Conservation (phyloP, 1,140 invertebrate genomes). For the Notospermus geniculatus region DNA sequence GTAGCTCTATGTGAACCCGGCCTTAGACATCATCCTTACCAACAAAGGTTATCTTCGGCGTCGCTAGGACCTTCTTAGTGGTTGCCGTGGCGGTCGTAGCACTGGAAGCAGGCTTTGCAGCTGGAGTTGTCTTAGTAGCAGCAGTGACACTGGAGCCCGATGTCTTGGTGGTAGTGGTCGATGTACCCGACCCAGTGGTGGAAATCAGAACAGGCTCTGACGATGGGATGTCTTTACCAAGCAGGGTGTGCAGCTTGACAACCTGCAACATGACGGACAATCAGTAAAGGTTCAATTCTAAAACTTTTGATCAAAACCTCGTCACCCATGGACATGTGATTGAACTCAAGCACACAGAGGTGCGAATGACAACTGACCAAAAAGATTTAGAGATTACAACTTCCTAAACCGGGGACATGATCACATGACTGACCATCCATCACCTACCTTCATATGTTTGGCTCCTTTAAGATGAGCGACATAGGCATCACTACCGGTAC, state of each 20-base stretch:
- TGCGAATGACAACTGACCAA: too few species aligned
- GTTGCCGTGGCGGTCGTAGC: slow-evolving; percentile 23
- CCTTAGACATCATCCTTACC: too few species aligned
- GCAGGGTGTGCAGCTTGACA: slow-evolving; percentile 90
- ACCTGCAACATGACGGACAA: slow-evolving; percentile 60
- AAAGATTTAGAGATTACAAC: too few species aligned
- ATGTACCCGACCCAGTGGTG: slow-evolving; percentile 21
- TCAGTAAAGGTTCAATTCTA: too few species aligned
- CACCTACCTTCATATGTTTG: slow-evolving; percentile 87
- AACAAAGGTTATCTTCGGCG: slow-evolving; percentile 88
- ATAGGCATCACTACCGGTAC: slow-evolving; percentile 96
- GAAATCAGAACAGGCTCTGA: slow-evolving; percentile 75
- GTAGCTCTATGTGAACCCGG: too few species aligned
- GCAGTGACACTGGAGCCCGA: slow-evolving; percentile 3
- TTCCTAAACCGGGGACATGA: too few species aligned
- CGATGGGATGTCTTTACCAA: slow-evolving; percentile 95
- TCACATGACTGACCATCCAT: neutral
- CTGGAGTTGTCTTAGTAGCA: slow-evolving; percentile 29
- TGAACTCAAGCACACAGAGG: too few species aligned
- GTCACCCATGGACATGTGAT: too few species aligned
- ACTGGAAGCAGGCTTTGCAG: slow-evolving; percentile 15
- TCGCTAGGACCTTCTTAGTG: slow-evolving; percentile 64
- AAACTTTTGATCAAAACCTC: neutral
- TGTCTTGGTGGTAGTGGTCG: slow-evolving; percentile 19
- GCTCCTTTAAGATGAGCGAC: slow-evolving; percentile 95